A percentile compares a stretch with the other conserved stretches of the same genome.
Conservation (phyloP, 2,797 vertebrate species). For the Poeciliopsis paucimaculata region DNA sequence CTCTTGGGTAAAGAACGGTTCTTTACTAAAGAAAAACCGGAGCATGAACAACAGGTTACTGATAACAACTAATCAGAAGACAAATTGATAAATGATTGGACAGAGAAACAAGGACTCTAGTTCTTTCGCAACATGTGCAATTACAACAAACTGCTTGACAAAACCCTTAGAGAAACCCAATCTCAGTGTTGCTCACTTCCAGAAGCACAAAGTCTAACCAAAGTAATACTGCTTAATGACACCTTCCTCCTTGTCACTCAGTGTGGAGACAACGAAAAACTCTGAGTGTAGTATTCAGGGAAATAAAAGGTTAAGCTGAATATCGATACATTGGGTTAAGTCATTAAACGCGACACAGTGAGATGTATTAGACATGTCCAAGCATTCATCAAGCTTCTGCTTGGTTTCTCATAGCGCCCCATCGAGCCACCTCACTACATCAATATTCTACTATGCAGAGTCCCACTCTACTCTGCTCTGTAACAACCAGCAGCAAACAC, state of each 20-base stretch:
- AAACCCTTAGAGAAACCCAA: not conserved
- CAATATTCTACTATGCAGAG: conserved; percentile 71
- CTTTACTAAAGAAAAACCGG: conserved; percentile 25
- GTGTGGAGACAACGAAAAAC: conserved; percentile 41
- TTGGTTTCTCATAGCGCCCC: conserved; percentile 43
- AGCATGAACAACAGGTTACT: conserved; percentile 4
- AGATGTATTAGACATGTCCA: conserved; percentile 67
- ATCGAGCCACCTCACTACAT: conserved; percentile 62
- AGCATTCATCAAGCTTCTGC: conserved; percentile 72
- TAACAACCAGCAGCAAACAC: conserved; percentile 55
- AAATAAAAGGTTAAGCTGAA: conserved; percentile 78
- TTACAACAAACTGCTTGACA: not conserved
- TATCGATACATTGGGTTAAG: conserved; percentile 65
- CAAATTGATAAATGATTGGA: not conserved
- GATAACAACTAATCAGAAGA: not conserved
- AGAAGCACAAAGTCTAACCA: not conserved
- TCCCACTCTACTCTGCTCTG: conserved; percentile 51
- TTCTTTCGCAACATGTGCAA: not conserved
- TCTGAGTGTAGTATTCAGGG: conserved; percentile 48
- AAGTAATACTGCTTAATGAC: not conserved
- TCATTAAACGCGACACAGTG: conserved; percentile 28
- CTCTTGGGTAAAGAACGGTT: not conserved
- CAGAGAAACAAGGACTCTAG: not conserved
- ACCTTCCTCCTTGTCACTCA: conserved; percentile 24
- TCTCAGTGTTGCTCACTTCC: not conserved